A percentile compares a stretch with the other conserved stretches of the same genome.
Evolutionary conservation across 1,140 invertebrate genomes (phyloP).

Genomic region (Eriocheir sinensis): DNA sequence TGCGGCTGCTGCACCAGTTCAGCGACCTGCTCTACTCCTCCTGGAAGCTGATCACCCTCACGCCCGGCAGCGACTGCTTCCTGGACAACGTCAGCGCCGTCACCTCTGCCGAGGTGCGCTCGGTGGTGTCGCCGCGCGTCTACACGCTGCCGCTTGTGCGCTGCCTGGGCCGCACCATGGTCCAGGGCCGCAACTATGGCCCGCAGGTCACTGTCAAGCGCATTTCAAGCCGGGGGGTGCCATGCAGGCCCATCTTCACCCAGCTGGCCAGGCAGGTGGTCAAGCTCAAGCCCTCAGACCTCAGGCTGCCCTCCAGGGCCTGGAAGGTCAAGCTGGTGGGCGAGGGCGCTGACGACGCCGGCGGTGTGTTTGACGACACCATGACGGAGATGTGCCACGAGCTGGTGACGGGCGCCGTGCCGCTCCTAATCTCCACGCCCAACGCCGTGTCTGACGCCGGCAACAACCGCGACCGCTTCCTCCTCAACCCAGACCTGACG

Average conservation of each 20-base stretch:
- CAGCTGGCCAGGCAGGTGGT: slow-evolving; percentile 87
- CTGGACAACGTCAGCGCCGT: slow-evolving; percentile 82
- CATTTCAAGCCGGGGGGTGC: slow-evolving; percentile 84
- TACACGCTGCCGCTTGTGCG: slow-evolving; percentile 87
- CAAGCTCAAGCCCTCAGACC: slow-evolving; percentile 84
- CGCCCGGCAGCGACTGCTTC: slow-evolving; percentile 80
- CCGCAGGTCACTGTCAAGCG: slow-evolving; percentile 87
- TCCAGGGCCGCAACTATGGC: slow-evolving; percentile 87
- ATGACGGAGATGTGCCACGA: slow-evolving; percentile 88
- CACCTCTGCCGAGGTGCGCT: slow-evolving; percentile 83
- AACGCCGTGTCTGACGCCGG: slow-evolving; percentile 85
- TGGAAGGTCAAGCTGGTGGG: slow-evolving; percentile 87
- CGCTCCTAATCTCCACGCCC: slow-evolving; percentile 84
- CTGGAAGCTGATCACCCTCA: slow-evolving; percentile 86
- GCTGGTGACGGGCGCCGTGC: slow-evolving; percentile 83
- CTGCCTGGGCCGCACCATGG: slow-evolving; percentile 86
- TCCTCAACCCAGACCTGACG: slow-evolving; percentile 86
- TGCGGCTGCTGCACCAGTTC: slow-evolving; percentile 86
- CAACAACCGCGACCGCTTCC: slow-evolving; percentile 86
- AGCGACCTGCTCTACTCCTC: slow-evolving; percentile 86
- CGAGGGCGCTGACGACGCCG: slow-evolving; percentile 88
- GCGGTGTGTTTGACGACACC: slow-evolving; percentile 88
- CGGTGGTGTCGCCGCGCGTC: slow-evolving; percentile 84
- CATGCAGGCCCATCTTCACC: slow-evolving; percentile 85
- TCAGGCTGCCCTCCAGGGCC: slow-evolving; percentile 86